These are phyloP conservation scores for Morbakka virulenta DNA, from an alignment of 30 jellyfish, hydroid and myxozoan genomes.

Conservation along the genomic window DNA sequence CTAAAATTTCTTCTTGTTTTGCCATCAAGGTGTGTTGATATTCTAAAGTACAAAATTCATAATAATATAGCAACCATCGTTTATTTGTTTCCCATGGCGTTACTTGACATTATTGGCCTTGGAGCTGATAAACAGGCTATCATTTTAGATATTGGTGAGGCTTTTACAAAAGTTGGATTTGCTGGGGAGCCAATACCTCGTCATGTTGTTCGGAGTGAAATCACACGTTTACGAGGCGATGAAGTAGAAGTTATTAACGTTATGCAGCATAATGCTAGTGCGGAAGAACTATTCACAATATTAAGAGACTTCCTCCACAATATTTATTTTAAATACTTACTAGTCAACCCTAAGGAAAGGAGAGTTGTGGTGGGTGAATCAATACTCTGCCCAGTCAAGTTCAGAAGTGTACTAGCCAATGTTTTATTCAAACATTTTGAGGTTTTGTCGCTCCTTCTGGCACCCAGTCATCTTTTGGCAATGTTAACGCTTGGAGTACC, in stretches of 20 bases:
- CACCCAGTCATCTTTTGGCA: slow-evolving; percentile 86
- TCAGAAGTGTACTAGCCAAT: slow-evolving; percentile 68
- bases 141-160: slow-evolving; percentile 88
- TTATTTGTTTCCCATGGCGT: too few species aligned
- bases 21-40: too few species aligned
- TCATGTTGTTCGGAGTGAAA: slow-evolving; percentile 77
- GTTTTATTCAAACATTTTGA: slow-evolving; percentile 75
- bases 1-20: too few species aligned
- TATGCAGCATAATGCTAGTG: slow-evolving; percentile 29
- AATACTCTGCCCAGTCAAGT: slow-evolving; percentile 58
- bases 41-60: too few species aligned
- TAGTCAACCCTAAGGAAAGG: slow-evolving; percentile 95
- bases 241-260: slow-evolving; percentile 40
- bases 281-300: slow-evolving; percentile 21
- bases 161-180: slow-evolving; percentile 87
- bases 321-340: slow-evolving; percentile 71
- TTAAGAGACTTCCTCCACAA: slow-evolving; percentile 73
- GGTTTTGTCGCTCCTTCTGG: slow-evolving; percentile 74
- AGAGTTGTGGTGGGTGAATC: slow-evolving; percentile 90
- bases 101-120: slow-evolving; percentile 89
- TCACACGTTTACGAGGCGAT: slow-evolving; percentile 42
- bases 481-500: slow-evolving; percentile 85
- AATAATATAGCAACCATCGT: too few species aligned
- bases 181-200: slow-evolving; percentile 95
- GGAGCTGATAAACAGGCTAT: slow-evolving; percentile 97